A percentile compares a stretch with the other conserved stretches of the same genome.
phyloP scores from a whole-genome alignment of 1,140 invertebrate species.

The Vanessa atalanta region DNA sequence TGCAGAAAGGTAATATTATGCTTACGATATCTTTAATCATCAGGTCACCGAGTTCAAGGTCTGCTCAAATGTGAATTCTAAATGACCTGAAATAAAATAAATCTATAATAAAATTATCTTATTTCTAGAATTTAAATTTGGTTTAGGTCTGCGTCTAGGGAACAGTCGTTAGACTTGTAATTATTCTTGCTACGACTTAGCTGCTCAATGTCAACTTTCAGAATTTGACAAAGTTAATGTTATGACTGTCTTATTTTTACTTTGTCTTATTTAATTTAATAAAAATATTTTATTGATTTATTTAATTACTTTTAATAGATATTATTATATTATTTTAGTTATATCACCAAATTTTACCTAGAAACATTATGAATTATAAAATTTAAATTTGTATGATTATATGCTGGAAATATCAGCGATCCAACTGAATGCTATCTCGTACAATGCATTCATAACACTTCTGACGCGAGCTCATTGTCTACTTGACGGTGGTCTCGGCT shows the following conservation, averaged over 20 bases:
- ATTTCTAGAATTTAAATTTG: too few relatives aligned
- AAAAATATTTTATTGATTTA: background rate
- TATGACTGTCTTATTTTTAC: background rate
- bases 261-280: background rate
- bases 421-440: conserved; percentile 29
- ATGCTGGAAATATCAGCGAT: conserved; percentile 11
- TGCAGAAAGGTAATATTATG: conserved; percentile 69
- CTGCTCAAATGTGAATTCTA: too few relatives aligned
- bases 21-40: background rate
- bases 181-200: background rate
- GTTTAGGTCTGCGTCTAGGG: background rate
- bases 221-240: background rate
- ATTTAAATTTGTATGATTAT: conserved; percentile 3
- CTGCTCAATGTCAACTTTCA: background rate
- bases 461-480: conserved; percentile 50
- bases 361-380: background rate
- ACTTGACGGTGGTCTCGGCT: conserved; percentile 65
- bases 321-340: too few relatives aligned
- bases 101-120: too few relatives aligned
- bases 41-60: too few relatives aligned
- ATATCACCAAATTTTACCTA: background rate
- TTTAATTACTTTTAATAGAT: too few relatives aligned
- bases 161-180: background rate
- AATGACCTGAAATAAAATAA: too few relatives aligned
- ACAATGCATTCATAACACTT: conserved; percentile 50